These are phyloP conservation scores for Peromyscus maniculatus DNA, from an alignment of 2,113 vertebrate genomes.

Conservation along the genomic window DNA sequence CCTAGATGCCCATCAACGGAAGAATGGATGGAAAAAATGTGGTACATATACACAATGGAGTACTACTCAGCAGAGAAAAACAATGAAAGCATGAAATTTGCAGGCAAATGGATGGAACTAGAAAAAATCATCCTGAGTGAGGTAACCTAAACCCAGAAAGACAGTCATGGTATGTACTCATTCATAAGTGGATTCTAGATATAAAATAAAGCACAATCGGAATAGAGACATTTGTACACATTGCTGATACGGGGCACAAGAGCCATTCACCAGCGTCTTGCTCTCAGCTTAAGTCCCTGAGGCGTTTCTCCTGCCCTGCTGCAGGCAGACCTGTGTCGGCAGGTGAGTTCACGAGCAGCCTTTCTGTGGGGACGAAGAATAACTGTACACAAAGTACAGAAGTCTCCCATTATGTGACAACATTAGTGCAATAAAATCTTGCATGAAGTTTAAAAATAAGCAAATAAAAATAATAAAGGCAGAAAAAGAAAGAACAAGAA, in stretches of 20 bases:
- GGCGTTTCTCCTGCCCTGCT: not conserved
- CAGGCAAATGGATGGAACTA: too few relatives aligned
- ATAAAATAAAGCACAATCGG: too few relatives aligned
- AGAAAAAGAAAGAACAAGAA: not conserved
- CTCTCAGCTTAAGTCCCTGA: not conserved
- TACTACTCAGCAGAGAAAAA: too few relatives aligned
- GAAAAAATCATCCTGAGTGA: too few relatives aligned
- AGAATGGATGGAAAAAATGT: too few relatives aligned
- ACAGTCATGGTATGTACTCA: too few relatives aligned
- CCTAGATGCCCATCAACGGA: too few relatives aligned
- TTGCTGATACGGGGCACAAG: not conserved
- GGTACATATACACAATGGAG: too few relatives aligned
- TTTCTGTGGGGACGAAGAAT: not conserved
- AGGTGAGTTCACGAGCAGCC: not conserved
- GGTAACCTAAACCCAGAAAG: too few relatives aligned
- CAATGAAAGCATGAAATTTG: too few relatives aligned
- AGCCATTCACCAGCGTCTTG: not conserved
- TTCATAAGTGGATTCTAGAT: too few relatives aligned
- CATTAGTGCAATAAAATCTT: not conserved
- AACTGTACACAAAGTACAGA: not conserved
- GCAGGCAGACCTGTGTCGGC: not conserved
- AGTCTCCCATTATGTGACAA: not conserved
- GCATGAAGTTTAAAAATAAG: not conserved
- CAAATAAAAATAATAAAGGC: not conserved
- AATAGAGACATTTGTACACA: not conserved